A percentile compares a stretch with the other conserved stretches of the same genome.
Conservation (phyloP, 2,797 vertebrate species). For the Apogon hyalosoma region DNA sequence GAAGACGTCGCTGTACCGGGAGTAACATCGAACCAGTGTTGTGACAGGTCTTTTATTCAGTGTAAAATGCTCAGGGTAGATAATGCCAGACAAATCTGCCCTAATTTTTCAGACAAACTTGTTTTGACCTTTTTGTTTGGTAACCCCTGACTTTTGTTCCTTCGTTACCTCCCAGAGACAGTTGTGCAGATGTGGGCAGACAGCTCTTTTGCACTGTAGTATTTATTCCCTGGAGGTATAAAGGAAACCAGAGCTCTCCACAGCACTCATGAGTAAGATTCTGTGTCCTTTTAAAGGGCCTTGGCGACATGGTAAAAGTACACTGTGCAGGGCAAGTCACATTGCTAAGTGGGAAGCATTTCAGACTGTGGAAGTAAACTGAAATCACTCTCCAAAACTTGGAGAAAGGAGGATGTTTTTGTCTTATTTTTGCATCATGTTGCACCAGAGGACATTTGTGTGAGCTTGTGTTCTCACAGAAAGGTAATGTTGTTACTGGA, state of each 20-base stretch:
- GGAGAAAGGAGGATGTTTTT: constrained; percentile 13
- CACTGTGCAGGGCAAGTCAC: constrained; percentile 6
- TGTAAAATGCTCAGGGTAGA: constrained; percentile 29
- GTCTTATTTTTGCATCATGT: constrained; percentile 3
- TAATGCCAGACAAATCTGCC: constrained; percentile 8
- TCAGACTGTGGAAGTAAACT: constrained; percentile 18
- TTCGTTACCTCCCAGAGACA: constrained; percentile 40
- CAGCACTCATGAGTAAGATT: constrained; percentile 39
- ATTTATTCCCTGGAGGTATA: constrained; percentile 47
- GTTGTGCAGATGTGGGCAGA: constrained; percentile 58
- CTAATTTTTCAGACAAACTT: constrained; percentile 51
- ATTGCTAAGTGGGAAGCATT: constrained; percentile 35
- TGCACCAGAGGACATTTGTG: no score
- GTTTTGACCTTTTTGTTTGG: constrained; percentile 62
- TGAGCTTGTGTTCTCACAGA: no score
- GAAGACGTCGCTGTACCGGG: constrained; percentile 13
- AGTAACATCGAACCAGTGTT: constrained; percentile 24
- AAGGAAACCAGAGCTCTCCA: constrained; percentile 36
- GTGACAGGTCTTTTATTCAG: constrained; percentile 47
- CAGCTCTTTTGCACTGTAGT: constrained; percentile 48
- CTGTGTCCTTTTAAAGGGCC: constrained; percentile 44
- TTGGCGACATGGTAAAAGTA: constrained; percentile 29
- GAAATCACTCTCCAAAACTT: constrained; percentile 43
- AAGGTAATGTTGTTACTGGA: no score
- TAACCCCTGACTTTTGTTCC: constrained; percentile 49